phyloP scores from a whole-genome alignment of 2,888 invertebrate genomes.

The Polymixis flavicincta region DNA sequence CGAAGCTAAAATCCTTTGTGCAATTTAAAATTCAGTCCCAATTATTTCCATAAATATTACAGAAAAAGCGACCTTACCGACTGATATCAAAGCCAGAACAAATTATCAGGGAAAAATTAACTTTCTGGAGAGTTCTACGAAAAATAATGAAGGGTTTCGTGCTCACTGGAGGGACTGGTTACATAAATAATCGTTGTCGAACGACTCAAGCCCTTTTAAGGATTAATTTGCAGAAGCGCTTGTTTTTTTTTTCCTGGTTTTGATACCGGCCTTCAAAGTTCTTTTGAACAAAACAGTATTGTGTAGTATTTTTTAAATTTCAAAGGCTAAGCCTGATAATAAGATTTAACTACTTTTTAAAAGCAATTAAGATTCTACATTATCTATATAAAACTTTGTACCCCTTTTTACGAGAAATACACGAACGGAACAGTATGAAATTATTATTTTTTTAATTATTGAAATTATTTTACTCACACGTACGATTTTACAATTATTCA shows the following conservation, averaged over 20 bases:
- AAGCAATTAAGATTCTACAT: not conserved
- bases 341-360: not conserved
- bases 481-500: too few species aligned
- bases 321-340: not conserved
- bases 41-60: constrained; percentile 62
- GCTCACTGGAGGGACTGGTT: constrained; percentile 28
- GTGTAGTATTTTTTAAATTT: not conserved
- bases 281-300: not conserved
- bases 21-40: constrained; percentile 64
- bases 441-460: too few species aligned
- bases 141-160: constrained; percentile 70
- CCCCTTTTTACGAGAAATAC: too few species aligned
- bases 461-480: too few species aligned
- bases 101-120: constrained; percentile 73
- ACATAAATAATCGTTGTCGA: constrained; percentile 70
- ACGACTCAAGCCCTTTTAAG: constrained; percentile 54
- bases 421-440: too few species aligned
- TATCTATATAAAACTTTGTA: too few species aligned
- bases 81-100: constrained; percentile 64
- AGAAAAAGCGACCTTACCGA: constrained; percentile 47
- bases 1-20: constrained; percentile 56
- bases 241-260: constrained; percentile 28
- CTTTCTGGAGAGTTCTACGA: constrained; percentile 65
- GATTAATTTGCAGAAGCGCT: constrained; percentile 58
- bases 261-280: constrained; percentile 33